phyloP scores from a whole-genome alignment of 2,113 vertebrate genomes.

The Procavia capensis region DNA sequence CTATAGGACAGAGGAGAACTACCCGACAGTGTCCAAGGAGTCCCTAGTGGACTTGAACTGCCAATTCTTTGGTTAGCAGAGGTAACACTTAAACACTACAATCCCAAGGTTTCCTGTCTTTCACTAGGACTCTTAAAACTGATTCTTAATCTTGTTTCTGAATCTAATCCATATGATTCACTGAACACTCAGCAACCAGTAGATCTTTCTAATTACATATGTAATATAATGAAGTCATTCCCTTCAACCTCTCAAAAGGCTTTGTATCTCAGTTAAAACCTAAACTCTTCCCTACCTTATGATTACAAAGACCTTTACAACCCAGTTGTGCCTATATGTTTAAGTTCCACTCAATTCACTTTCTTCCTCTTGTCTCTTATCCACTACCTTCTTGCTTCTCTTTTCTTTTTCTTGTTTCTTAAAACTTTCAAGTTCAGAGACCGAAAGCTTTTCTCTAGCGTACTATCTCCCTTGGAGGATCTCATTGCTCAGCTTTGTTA shows the following conservation, averaged over 20 bases:
- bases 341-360: background rate
- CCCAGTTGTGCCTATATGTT: background rate
- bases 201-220: background rate
- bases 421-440: background rate
- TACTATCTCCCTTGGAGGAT: background rate
- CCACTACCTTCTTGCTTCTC: background rate
- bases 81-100: too few relatives aligned
- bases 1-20: too few relatives aligned
- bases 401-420: background rate
- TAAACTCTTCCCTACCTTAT: background rate
- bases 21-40: too few relatives aligned
- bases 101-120: too few relatives aligned
- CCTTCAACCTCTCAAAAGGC: background rate
- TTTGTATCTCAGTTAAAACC: background rate
- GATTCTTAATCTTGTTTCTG: background rate
- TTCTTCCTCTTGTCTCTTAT: background rate
- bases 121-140: background rate
- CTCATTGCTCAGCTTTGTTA: background rate
- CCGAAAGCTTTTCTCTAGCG: background rate
- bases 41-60: too few relatives aligned
- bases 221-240: background rate
- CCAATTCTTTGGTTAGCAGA: too few relatives aligned
- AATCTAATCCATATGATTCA: background rate
- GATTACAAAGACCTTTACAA: background rate
- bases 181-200: background rate